Conservation (phyloP, 2,797 vertebrate genomes). For the Falco novaeseelandiae region DNA sequence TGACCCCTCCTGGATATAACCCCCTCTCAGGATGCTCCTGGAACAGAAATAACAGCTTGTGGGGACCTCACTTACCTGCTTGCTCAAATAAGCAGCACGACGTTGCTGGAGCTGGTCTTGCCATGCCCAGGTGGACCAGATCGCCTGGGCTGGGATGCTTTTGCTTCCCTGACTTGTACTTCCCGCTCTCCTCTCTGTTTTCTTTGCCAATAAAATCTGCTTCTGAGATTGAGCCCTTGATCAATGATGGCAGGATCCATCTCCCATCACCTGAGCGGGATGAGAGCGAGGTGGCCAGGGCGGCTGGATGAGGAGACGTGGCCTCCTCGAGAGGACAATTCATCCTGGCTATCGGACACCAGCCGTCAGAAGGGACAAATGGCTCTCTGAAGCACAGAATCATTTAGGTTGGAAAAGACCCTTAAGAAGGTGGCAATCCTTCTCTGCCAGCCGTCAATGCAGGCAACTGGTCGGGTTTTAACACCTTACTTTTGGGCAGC, state of each 20-base stretch:
- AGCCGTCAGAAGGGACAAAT: neutral
- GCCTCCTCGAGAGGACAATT: neutral
- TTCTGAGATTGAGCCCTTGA: neutral
- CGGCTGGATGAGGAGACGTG: neutral
- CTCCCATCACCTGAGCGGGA: neutral
- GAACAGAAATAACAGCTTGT: neutral
- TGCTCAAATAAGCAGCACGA: rapidly evolving
- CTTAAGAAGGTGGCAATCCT: neutral
- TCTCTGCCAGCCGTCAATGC: neutral
- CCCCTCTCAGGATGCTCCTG: neutral
- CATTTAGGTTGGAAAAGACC: too few species aligned
- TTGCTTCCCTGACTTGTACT: neutral
- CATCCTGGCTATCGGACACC: neutral
- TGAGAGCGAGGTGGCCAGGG: neutral
- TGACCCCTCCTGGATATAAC: neutral
- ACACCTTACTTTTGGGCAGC: neutral
- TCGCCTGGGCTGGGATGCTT: neutral
- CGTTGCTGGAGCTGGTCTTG: neutral
- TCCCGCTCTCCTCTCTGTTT: neutral
- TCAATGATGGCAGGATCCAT: neutral
- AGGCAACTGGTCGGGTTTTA: neutral
- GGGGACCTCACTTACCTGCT: neutral
- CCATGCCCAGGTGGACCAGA: too few species aligned
- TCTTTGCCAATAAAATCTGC: conserved; percentile 22
- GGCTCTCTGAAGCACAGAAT: neutral